Evolutionary conservation across 2,888 invertebrate species (phyloP).

Genomic region (Sepiola atlantica): DNA sequence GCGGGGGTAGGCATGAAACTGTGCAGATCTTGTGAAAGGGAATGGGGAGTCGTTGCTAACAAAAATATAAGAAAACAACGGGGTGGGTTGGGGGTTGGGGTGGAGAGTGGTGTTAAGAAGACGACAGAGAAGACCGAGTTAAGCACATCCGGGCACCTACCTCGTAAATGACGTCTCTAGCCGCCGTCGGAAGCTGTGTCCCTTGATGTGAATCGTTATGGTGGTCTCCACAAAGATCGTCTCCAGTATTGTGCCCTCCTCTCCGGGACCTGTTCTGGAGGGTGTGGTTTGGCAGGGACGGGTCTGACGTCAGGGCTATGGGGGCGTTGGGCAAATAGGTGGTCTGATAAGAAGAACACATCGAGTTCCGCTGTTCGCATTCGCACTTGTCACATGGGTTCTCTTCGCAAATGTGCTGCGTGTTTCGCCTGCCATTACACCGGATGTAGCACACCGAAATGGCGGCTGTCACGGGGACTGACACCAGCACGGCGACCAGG

Average conservation of each 20-base stretch:
- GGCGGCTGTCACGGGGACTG: not conserved
- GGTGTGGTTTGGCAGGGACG: slow-evolving; percentile 11
- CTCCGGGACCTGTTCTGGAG: slow-evolving; percentile 9
- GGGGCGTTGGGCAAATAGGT: slow-evolving; percentile 32
- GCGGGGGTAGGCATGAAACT: slow-evolving; percentile 21
- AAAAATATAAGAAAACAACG: not conserved
- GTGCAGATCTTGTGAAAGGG: not conserved
- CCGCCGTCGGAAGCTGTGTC: slow-evolving; percentile 21
- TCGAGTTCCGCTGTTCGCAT: not conserved
- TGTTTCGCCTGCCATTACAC: not conserved
- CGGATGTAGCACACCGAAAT: not conserved
- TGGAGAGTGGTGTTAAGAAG: not conserved
- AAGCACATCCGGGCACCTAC: slow-evolving; percentile 32
- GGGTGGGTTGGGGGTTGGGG: not conserved
- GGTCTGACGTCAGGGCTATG: slow-evolving; percentile 22
- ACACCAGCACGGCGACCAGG: not conserved
- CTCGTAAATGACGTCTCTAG: slow-evolving; percentile 20
- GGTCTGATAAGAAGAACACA: slow-evolving; percentile 10
- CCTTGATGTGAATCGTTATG: not conserved
- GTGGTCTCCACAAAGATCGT: not conserved
- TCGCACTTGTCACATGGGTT: not conserved
- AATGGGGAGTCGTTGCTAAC: too few relatives aligned
- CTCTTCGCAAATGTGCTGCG: slow-evolving; percentile 8
- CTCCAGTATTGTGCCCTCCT: slow-evolving; percentile 32
- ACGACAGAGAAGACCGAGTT: slow-evolving; percentile 10